These are phyloP conservation scores for Myotis findleyi DNA, from an alignment of 2,797 vertebrate species.

Conservation along the genomic window DNA sequence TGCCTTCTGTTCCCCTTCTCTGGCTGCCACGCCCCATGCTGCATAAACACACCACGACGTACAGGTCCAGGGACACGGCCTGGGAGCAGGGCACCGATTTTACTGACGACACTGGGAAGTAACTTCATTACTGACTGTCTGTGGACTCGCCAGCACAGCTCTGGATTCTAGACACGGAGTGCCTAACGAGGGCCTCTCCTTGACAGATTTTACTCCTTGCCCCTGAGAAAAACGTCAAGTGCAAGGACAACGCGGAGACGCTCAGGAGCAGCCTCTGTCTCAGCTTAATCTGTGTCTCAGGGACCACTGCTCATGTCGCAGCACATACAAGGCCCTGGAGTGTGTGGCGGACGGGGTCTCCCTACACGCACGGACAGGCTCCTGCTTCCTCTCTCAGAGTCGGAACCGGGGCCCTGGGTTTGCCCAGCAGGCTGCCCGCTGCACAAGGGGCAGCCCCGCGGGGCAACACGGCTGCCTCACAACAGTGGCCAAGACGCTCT, in stretches of 20 bases:
- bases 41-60: not conserved
- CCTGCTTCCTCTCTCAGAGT: not conserved
- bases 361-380: fast-evolving
- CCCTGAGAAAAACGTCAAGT: not conserved
- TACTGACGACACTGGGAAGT: not conserved
- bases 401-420: not conserved
- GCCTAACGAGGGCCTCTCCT: not conserved
- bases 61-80: not conserved
- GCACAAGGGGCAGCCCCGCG: fast-evolving
- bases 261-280: not conserved
- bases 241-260: not conserved
- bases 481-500: not conserved
- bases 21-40: not conserved
- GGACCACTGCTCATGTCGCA: not conserved
- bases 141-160: not conserved
- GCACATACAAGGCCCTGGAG: not conserved
- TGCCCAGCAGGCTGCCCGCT: fast-evolving
- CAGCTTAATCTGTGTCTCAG: not conserved
- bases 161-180: not conserved
- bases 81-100: not conserved
- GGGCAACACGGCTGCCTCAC: not conserved
- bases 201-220: not conserved
- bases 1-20: not conserved
- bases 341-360: not conserved
- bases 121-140: not conserved